Conservation (phyloP, 2,113 vertebrate genomes). For the Hassar affinis region DNA sequence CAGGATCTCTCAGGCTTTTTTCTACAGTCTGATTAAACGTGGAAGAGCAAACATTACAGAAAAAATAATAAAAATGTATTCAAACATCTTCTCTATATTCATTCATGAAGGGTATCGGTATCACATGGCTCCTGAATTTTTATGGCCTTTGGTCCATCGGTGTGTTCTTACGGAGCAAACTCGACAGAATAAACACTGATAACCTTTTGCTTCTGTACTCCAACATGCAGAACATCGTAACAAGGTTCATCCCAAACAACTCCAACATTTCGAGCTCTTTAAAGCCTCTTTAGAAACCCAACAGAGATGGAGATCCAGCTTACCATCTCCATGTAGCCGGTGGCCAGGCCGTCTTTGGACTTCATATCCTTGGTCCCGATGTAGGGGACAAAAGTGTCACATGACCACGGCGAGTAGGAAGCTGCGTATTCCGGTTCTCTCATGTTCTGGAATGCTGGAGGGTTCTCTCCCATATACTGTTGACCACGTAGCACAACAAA, state of each 20-base stretch:
- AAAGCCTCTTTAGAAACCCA: not conserved
- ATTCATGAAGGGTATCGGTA: not conserved
- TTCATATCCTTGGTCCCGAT: slow-evolving; percentile 96
- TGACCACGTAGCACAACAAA: slow-evolving; percentile 5
- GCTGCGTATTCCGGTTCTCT: slow-evolving; percentile 87
- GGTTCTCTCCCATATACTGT: slow-evolving; percentile 89
- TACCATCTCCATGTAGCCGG: slow-evolving; percentile 89
- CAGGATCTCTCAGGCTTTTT: slow-evolving; percentile 79
- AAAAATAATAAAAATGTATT: not conserved
- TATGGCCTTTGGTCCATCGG: slow-evolving; percentile 45
- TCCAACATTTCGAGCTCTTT: not conserved
- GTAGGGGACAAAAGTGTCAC: slow-evolving; percentile 96
- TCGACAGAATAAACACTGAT: slow-evolving; percentile 37
- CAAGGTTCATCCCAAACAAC: not conserved
- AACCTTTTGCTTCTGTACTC: slow-evolving; percentile 23
- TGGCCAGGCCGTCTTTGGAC: slow-evolving; percentile 89
- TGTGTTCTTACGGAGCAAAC: slow-evolving; percentile 4
- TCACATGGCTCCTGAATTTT: not conserved
- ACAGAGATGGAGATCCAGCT: slow-evolving; percentile 46
- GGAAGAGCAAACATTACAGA: not conserved
- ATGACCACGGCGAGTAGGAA: slow-evolving; percentile 98
- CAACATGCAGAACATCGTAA: not conserved
- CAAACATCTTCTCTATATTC: not conserved
- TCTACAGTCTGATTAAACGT: slow-evolving; percentile 78
- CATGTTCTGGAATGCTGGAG: slow-evolving; percentile 84